Conservation (phyloP, 1,140 invertebrate species). For the Psilanteris sp. region DNA sequence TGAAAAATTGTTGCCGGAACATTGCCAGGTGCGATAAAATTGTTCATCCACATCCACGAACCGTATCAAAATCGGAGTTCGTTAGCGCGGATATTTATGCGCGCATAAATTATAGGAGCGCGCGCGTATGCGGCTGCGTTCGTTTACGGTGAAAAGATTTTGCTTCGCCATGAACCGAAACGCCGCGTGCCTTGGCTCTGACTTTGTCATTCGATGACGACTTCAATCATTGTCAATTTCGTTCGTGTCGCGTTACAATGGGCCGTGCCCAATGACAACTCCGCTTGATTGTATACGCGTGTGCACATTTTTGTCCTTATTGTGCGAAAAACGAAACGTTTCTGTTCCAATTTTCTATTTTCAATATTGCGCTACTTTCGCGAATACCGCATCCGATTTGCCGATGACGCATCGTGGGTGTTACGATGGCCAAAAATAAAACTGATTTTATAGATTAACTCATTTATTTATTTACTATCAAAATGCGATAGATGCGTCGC, state of each 20-base stretch:
- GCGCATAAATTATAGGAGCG: no score
- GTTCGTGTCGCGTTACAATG: slow-evolving; percentile 4
- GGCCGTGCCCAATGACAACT: slow-evolving; percentile 10
- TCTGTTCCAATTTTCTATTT: slow-evolving; percentile 14
- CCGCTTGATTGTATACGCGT: not conserved
- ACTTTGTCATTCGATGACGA: slow-evolving; percentile 33
- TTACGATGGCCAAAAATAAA: no score
- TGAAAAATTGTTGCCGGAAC: not conserved
- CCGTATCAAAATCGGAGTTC: not conserved
- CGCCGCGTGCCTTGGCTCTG: slow-evolving; percentile 26
- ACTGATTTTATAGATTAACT: no score
- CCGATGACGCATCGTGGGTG: no score
- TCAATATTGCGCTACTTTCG: no score
- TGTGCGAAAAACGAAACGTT: not conserved
- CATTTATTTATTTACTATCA: no score
- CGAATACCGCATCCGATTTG: no score
- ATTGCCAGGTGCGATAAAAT: not conserved
- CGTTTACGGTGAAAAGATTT: slow-evolving; percentile 17
- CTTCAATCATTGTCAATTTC: slow-evolving; percentile 34
- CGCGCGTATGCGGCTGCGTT: not conserved
- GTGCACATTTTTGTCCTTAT: not conserved
- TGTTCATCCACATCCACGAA: not conserved
- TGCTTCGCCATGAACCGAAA: slow-evolving; percentile 20
- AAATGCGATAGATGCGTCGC: no score
- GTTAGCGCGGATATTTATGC: slow-evolving; percentile 13